These are phyloP conservation scores for Neogale vison DNA, from an alignment of 2,113 vertebrate genomes.

Conservation along the genomic window DNA sequence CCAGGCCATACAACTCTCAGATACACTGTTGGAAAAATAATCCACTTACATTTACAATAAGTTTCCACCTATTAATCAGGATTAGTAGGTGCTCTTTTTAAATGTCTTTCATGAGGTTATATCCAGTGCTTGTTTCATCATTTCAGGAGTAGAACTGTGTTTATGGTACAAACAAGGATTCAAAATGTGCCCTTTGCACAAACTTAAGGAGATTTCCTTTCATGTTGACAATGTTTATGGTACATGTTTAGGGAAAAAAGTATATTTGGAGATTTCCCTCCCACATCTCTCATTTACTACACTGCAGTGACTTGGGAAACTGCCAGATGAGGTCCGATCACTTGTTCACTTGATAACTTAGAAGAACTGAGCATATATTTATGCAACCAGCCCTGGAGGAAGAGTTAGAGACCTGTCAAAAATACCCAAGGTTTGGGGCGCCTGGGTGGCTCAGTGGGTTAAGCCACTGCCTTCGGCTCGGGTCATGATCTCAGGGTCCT, in stretches of 20 bases:
- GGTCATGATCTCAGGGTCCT: too few relatives aligned
- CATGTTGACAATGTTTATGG: background rate
- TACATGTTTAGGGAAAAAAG: background rate
- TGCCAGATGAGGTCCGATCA: slow-evolving; percentile 13
- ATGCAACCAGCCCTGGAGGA: background rate
- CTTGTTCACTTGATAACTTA: background rate
- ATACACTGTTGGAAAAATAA: background rate
- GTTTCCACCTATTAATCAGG: background rate
- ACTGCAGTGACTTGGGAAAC: background rate
- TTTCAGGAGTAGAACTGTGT: background rate
- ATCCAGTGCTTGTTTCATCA: slow-evolving; percentile 22
- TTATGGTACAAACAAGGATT: slow-evolving; percentile 5
- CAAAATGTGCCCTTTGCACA: background rate
- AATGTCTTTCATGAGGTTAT: background rate
- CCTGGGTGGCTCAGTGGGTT: too few relatives aligned
- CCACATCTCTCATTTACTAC: background rate
- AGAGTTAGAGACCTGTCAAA: background rate
- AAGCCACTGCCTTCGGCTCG: too few relatives aligned
- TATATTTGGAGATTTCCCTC: background rate
- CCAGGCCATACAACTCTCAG: background rate
- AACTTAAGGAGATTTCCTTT: slow-evolving; percentile 3
- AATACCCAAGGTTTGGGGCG: background rate
- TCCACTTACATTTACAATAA: slow-evolving; percentile 8
- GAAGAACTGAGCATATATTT: slow-evolving; percentile 17
- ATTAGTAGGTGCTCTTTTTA: background rate